Evolutionary conservation across 2,113 vertebrate species (phyloP).

Genomic region (Bos javanicus): DNA sequence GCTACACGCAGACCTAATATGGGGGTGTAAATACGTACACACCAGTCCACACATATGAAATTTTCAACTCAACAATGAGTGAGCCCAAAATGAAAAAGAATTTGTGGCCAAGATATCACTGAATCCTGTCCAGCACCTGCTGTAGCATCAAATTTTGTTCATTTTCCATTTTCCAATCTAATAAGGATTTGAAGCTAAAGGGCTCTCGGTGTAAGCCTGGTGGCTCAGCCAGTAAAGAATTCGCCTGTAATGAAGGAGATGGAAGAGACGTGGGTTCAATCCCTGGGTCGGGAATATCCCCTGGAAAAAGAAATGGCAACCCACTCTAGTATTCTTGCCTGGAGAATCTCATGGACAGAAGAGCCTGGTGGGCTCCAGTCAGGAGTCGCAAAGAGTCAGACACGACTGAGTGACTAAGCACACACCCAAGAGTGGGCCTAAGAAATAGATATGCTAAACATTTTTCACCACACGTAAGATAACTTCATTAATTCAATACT

Average conservation of each 20-base stretch:
- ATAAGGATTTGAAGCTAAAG: background rate
- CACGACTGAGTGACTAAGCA: background rate
- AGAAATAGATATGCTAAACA: background rate
- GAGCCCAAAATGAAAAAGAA: background rate
- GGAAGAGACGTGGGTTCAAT: background rate
- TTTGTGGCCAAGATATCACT: background rate
- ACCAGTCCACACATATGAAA: background rate
- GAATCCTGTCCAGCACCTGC: background rate
- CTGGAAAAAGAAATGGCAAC: background rate
- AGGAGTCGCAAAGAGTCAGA: background rate
- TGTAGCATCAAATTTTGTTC: constrained; percentile 5
- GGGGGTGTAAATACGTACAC: background rate
- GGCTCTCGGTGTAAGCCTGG: background rate
- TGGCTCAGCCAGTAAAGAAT: background rate
- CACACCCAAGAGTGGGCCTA: background rate
- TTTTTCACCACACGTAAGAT: background rate
- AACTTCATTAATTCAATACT: constrained; percentile 14
- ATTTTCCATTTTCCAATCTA: background rate
- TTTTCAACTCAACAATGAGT: background rate
- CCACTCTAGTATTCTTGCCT: background rate
- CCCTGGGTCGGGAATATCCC: background rate
- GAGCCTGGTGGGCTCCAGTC: background rate
- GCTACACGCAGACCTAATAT: background rate
- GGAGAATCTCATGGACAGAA: background rate
- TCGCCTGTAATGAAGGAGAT: background rate